Percentiles rank a stretch among this genome's conserved stretches.
Evolutionary conservation across 1,140 invertebrate species (phyloP).

Genomic region (Nomia melanderi): DNA sequence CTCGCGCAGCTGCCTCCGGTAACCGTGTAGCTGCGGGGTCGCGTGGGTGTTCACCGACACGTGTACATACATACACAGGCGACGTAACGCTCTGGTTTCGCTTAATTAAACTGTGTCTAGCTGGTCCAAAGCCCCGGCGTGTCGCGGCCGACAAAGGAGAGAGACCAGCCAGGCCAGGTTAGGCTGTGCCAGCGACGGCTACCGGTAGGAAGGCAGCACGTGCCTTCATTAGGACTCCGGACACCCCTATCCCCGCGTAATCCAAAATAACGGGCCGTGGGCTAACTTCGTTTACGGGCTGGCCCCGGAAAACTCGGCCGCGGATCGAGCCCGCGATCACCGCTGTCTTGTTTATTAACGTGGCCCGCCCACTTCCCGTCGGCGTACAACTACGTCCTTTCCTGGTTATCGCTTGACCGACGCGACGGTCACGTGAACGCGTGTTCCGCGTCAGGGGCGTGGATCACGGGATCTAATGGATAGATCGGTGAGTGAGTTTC

Average conservation of each 20-base stretch:
- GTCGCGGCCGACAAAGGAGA: conserved; percentile 68
- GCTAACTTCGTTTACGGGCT: conserved; percentile 58
- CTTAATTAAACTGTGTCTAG: conserved; percentile 75
- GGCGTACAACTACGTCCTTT: too few species aligned
- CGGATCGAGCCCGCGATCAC: neutral
- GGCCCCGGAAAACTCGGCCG: conserved; percentile 4
- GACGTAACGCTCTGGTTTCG: conserved; percentile 64
- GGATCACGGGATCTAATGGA: too few species aligned
- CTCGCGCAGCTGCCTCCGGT: conserved; percentile 15
- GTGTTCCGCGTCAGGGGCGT: too few species aligned
- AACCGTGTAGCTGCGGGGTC: conserved; percentile 18
- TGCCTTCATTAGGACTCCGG: conserved; percentile 70
- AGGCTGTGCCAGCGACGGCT: conserved; percentile 25
- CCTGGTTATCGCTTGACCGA: too few species aligned
- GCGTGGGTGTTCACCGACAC: conserved; percentile 51
- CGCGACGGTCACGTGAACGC: too few species aligned
- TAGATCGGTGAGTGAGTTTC: too few species aligned
- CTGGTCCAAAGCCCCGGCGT: conserved; percentile 54
- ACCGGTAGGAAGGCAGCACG: conserved; percentile 53
- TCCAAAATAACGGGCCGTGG: conserved; percentile 65
- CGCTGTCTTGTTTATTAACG: too few species aligned
- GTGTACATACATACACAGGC: conserved; percentile 49
- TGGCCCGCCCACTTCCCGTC: too few species aligned
- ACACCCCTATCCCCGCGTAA: conserved; percentile 53
- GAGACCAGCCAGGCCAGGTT: conserved; percentile 5